Evolutionary conservation across 1,140 invertebrate species (phyloP).

Genomic region (Hermetia illucens): DNA sequence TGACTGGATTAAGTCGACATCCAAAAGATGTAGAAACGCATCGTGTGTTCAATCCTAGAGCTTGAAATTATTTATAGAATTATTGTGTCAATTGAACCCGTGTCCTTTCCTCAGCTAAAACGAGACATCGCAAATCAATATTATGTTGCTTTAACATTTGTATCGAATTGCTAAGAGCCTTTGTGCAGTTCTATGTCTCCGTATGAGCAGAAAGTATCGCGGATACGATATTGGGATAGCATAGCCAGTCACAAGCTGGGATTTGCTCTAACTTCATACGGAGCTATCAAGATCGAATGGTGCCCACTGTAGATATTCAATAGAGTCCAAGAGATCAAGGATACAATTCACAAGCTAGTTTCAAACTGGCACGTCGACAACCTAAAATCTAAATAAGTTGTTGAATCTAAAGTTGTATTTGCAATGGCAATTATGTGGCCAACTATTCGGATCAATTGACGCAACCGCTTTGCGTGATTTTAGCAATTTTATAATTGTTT

Average conservation of each 20-base stretch:
- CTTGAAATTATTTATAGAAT: conserved; percentile 96
- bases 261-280: conserved; percentile 94
- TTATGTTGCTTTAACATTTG: conserved; percentile 76
- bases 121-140: conserved; percentile 85
- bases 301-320: conserved; percentile 98
- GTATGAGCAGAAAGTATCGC: conserved; percentile 98
- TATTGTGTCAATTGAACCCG: conserved; percentile 87
- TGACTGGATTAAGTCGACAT: conserved; percentile 96
- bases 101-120: conserved; percentile 96
- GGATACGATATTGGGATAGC: conserved; percentile 91
- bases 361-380: conserved; percentile 96
- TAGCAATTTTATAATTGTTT: conserved; percentile 87
- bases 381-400: conserved; percentile 94
- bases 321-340: conserved; percentile 94
- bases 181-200: conserved; percentile 98
- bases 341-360: conserved; percentile 96
- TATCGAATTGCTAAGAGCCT: conserved; percentile 88
- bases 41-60: conserved; percentile 73
- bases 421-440: conserved; percentile 85
- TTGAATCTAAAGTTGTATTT: conserved; percentile 86
- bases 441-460: conserved; percentile 90
- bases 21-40: conserved; percentile 98
- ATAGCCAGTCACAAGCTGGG: conserved; percentile 91
- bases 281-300: conserved; percentile 96
- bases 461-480: conserved; percentile 94